Evolutionary conservation across 2,888 invertebrate species (phyloP).

Genomic region (Chesias legatella): DNA sequence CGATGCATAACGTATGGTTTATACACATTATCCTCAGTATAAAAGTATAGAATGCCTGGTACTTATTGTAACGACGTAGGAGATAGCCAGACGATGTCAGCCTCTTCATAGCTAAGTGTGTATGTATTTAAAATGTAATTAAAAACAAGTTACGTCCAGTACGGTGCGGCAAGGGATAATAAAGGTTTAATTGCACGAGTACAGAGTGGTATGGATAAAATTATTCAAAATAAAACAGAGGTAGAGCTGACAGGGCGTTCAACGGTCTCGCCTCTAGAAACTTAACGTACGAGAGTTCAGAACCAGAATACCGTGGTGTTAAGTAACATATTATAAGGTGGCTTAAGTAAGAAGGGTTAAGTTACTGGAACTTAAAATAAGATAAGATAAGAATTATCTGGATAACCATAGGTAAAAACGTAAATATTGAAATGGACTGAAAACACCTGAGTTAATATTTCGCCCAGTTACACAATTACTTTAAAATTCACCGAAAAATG

Average conservation of each 20-base stretch:
- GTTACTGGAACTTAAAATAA: no score
- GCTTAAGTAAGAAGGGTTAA: no score
- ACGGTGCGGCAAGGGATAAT: slow-evolving; percentile 48
- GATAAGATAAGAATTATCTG: no score
- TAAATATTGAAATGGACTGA: no score
- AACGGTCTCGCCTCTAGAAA: slow-evolving; percentile 24
- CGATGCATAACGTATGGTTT: slow-evolving; percentile 4
- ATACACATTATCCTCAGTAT: slow-evolving; percentile 26
- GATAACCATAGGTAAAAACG: no score
- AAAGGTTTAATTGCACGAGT: slow-evolving; percentile 60
- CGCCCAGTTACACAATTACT: no score
- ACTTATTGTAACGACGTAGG: slow-evolving; percentile 43
- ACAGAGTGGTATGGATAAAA: slow-evolving; percentile 38
- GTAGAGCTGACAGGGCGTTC: slow-evolving; percentile 25
- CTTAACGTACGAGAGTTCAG: slow-evolving; percentile 1
- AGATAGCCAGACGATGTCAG: slow-evolving; percentile 39
- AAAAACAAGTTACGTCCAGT: slow-evolving; percentile 60
- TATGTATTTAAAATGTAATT: slow-evolving; percentile 61
- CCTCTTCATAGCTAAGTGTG: slow-evolving; percentile 45
- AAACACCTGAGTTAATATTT: no score
- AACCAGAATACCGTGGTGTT: no score
- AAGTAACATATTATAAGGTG: no score
- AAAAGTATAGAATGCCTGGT: slow-evolving; percentile 27
- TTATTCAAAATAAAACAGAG: slow-evolving; percentile 42
- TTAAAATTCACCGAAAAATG: no score